Evolutionary conservation across 2,888 invertebrate species (phyloP), one percentile per base, ranked within the genome.

Genomic region (Oasisia sp.): DNA sequence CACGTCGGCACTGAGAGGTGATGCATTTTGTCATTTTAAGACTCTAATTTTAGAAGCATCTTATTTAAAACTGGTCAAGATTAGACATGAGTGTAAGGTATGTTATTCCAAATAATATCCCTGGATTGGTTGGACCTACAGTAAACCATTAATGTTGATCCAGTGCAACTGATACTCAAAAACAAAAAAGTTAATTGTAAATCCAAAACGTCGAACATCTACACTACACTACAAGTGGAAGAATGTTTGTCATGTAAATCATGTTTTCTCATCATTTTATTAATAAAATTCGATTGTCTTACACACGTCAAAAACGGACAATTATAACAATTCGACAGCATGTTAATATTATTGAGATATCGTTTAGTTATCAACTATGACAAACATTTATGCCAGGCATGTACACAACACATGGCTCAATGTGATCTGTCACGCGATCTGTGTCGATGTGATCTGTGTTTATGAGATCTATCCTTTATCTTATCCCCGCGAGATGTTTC

Each of bases 361-460:
- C 27, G 19, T 74, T 74, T 27, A 27, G 74, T 74, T n/a, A 74
- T 74, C 27, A 74, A 74, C 19, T 74, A 27, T 74, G 74, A 74
- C 3, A 19, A 74, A 74, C 74, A 1, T 74, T 2, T n/a, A 74
- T 19, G 0, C 27, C 74, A 74, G 1, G 74, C 27, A 14, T 27
- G 74, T 27, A 27, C 27, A 4, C 74, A 74, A 74, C 19, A 74
- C 27, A 0, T 74, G 74, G 74, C 14, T 74, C 74, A 74, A 74
- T 74, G 74, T 74, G 74, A 74, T 74, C 19, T 19, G 74, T 74
- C 74, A 19, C 74, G 74, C n/a, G 74, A 74, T 74, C 74, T 74
- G 74, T 74, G 74, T 74, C 74, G 74, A 74, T 74, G 74, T 74
- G 74, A 74, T 74, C 27, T 74, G 74, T 74, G 74, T 74, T 74